Conservation (phyloP, 2,113 vertebrate species). For the Oryzias curvinotus region DNA sequence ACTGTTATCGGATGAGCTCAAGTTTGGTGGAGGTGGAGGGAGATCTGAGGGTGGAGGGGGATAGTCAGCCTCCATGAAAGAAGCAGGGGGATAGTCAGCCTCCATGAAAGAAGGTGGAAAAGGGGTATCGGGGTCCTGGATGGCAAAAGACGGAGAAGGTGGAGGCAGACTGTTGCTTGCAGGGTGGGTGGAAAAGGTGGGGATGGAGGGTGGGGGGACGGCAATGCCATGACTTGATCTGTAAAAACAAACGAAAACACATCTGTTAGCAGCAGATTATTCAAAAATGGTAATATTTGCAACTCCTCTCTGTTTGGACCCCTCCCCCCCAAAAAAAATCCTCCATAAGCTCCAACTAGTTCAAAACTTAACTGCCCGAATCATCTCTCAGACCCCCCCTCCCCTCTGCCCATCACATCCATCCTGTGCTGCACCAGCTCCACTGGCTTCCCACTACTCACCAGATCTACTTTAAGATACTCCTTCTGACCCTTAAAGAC, state of each 20-base stretch:
- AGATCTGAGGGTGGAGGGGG: constrained; percentile 32
- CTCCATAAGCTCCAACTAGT: no score
- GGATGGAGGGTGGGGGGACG: constrained; percentile 74
- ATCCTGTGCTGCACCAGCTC: no score
- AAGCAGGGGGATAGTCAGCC: constrained; percentile 29
- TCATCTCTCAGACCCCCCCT: no score
- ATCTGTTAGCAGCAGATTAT: no score
- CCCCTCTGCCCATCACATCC: no score
- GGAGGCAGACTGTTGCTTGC: constrained; percentile 28
- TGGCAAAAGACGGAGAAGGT: constrained; percentile 34
- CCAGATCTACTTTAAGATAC: no score
- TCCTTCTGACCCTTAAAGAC: no score
- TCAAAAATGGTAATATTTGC: no score
- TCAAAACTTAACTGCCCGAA: no score
- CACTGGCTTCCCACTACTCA: no score
- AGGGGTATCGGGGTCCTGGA: constrained; percentile 17
- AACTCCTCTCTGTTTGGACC: no score
- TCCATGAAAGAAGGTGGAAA: constrained; percentile 18
- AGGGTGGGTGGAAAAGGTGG: constrained; percentile 29
- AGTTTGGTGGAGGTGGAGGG: constrained; percentile 23
- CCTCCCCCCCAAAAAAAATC: no score
- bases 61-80: constrained; percentile 16
- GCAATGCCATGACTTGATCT: constrained; percentile 72
- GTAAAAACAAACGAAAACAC: not conserved
- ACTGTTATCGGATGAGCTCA: not conserved